These are phyloP conservation scores for Carcinoscorpius rotundicauda DNA, from an alignment of 1,140 invertebrate genomes.

Conservation along the genomic window DNA sequence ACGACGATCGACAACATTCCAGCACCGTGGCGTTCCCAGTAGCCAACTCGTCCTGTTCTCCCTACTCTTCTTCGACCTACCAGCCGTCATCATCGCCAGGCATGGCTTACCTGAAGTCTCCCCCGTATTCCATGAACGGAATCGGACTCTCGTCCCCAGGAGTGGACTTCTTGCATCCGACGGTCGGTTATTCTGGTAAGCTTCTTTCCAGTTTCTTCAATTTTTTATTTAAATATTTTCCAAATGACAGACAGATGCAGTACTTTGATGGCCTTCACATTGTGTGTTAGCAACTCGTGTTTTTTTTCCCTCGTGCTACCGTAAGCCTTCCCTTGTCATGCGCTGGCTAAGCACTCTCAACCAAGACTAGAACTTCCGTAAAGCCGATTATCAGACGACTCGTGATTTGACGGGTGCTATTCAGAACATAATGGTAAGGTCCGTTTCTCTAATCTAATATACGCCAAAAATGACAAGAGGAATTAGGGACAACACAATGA, in stretches of 20 bases:
- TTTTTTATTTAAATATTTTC: not conserved
- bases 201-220: slow-evolving; percentile 7
- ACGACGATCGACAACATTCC: too few relatives aligned
- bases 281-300: not conserved
- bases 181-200: slow-evolving; percentile 36
- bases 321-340: not conserved
- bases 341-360: not conserved
- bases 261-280: not conserved
- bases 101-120: slow-evolving; percentile 33
- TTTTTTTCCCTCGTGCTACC: not conserved
- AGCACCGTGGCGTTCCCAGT: too few relatives aligned
- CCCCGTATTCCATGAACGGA: slow-evolving; percentile 36
- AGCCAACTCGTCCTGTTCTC: too few relatives aligned
- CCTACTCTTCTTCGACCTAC: slow-evolving; percentile 9
- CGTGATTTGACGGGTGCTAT: slow-evolving; percentile 6
- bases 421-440: too few relatives aligned
- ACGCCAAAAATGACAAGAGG: too few relatives aligned
- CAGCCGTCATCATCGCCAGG: slow-evolving; percentile 23
- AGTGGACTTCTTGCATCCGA: slow-evolving; percentile 34
- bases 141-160: slow-evolving; percentile 33
- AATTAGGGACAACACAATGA: too few relatives aligned
- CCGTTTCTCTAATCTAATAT: too few relatives aligned
- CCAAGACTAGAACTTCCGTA: slow-evolving; percentile 5
- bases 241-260: too few relatives aligned
- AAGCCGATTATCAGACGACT: slow-evolving; percentile 16